These are phyloP conservation scores for Neosalanx taihuensis DNA, from an alignment of 2,797 vertebrate genomes.

Conservation along the genomic window DNA sequence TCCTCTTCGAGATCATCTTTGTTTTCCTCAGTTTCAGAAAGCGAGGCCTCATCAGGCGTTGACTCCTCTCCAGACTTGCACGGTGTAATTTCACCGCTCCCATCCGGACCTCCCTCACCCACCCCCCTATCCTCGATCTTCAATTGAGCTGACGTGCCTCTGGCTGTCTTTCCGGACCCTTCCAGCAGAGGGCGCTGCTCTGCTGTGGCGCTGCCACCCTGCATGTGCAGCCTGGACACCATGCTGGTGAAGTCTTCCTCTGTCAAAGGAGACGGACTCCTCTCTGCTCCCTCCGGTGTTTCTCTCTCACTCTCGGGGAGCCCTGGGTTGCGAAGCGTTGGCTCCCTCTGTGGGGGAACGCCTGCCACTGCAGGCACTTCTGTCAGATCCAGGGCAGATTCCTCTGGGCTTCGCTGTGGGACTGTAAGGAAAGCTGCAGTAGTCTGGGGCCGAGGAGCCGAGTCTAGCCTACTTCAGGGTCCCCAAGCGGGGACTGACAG, in stretches of 20 bases:
- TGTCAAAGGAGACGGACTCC: neutral
- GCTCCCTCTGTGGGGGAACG: conserved; percentile 27
- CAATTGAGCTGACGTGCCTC: neutral
- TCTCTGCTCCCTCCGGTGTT: conserved; percentile 38
- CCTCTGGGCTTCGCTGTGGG: conserved; percentile 77
- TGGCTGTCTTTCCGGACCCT: conserved; percentile 4
- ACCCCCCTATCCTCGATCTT: neutral
- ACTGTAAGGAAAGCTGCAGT: conserved; percentile 85
- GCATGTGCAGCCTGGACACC: neutral
- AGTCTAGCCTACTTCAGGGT: conserved; percentile 46
- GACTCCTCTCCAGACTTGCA: conserved; percentile 10
- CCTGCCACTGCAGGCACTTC: conserved; percentile 38
- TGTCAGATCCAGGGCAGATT: conserved; percentile 12
- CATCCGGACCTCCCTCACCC: conserved; percentile 8
- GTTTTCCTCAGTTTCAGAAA: conserved; percentile 6
- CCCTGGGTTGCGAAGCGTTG: conserved; percentile 2
- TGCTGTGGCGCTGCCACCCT: conserved; percentile 27
- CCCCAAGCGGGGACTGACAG: conserved; percentile 64
- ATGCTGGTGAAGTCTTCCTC: neutral
- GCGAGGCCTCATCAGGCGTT: neutral
- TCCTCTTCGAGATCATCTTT: conserved; percentile 10
- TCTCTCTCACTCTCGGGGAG: conserved; percentile 24
- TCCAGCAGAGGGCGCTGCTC: conserved; percentile 7
- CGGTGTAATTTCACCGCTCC: conserved; percentile 1
- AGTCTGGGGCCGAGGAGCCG: conserved; percentile 45